These are phyloP conservation scores for Callipepla californica DNA, from an alignment of 2,113 vertebrate genomes.

Conservation along the genomic window DNA sequence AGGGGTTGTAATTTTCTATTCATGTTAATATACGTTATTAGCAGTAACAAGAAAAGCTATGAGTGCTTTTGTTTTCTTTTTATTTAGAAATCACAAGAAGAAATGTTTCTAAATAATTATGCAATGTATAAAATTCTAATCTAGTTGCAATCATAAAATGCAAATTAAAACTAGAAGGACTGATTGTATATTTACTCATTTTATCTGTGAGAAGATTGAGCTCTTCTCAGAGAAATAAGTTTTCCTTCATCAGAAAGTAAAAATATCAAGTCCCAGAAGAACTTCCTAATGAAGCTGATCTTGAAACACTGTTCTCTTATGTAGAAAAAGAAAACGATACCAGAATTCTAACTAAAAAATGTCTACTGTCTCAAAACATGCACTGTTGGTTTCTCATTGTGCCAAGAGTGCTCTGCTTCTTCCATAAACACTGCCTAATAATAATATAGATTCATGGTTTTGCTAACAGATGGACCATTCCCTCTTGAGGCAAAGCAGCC, in stretches of 20 bases:
- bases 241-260: slow-evolving; percentile 43
- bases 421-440: neutral
- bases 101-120: slow-evolving; percentile 26
- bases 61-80: neutral
- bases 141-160: slow-evolving; percentile 38
- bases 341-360: slow-evolving; percentile 27
- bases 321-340: neutral
- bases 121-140: slow-evolving; percentile 27
- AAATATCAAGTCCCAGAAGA: slow-evolving; percentile 20
- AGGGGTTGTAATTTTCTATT: neutral
- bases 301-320: slow-evolving; percentile 41
- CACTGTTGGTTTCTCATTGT: neutral
- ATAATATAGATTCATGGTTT: neutral
- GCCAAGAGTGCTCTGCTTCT: neutral
- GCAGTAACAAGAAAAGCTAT: neutral
- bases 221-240: neutral
- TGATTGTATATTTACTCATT: slow-evolving; percentile 29
- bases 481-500: neutral
- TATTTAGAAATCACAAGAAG: neutral
- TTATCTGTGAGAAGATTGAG: neutral
- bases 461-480: slow-evolving; percentile 3
- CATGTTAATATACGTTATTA: neutral
- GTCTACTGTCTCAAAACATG: neutral
- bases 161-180: slow-evolving; percentile 49
- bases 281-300: slow-evolving; percentile 34